Base-by-base conservation (phyloP, 2,888 invertebrate species). In the Halictus quadricinctus region DNA sequence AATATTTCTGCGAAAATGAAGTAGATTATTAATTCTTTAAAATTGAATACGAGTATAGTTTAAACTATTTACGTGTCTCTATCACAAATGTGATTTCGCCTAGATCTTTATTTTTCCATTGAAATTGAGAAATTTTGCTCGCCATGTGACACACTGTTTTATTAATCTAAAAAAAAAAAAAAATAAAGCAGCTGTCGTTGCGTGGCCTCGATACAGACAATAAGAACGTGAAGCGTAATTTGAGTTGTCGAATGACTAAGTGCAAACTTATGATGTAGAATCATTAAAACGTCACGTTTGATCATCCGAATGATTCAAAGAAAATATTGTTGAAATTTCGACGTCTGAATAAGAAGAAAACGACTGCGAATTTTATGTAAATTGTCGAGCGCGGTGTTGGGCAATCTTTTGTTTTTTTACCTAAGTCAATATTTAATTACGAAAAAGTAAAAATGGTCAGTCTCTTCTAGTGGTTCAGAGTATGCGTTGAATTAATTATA, bases 291-390 rank as follows among this genome's bases (percentile, higher is more conserved):
- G 64, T 66, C 15, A 29, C 29, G 64, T 66, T 7, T 13, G 36
- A 66, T 66, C 36, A 29, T 13, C 18, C 1, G 25, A 29, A 5
- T 5, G 13, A 66, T 46, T 72, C 58, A 54, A 21, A 8, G 13
- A 10, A 50, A 83, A 76, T 73, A 50, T 83, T 60, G 60, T n/a
- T 25, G 60, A 25, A 12, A 25, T 60, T 13, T 60, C 13, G 12
- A 25, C 13, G 60, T 25, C 60, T 2, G 54, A 0, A 54, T 54
- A 54, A 54, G 21, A 54, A 8, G 21, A 2, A 54, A 21, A 54
- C 54, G 54, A 54, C 54, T 54, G 21, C 8, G 21, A 54, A 54
- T 54, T 54, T 54, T 21, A 54, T 21, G 54, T 54, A 54, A 54
- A 54, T 54, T 54, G 54, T 54, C 21, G 21, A 54, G 21, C 54